Evolutionary conservation across 2,888 invertebrate genomes (phyloP).

Genomic region (Ophioninae sp.): DNA sequence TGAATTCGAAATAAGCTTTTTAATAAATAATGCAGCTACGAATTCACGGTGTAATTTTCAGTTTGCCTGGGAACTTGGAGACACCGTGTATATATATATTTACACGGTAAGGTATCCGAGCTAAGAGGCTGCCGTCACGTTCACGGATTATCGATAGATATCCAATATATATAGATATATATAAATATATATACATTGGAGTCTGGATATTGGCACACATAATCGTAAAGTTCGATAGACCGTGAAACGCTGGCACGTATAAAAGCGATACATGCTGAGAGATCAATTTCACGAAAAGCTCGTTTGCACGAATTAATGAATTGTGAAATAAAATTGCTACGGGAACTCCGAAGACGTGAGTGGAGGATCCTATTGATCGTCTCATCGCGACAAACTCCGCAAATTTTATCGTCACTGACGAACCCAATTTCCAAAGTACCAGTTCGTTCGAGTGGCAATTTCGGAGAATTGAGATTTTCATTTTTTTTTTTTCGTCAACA

Average conservation of each 20-base stretch:
- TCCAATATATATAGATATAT: conserved; percentile 1
- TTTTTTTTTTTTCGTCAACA: neutral
- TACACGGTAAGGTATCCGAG: neutral
- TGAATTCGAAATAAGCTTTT: too few relatives aligned
- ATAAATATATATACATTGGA: neutral
- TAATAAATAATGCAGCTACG: too few relatives aligned
- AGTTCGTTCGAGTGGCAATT: neutral
- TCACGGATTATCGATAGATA: conserved; percentile 34
- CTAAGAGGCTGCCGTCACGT: conserved; percentile 24
- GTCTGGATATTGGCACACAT: conserved; percentile 24
- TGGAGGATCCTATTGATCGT: neutral
- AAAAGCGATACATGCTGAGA: conserved; percentile 15
- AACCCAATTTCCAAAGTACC: neutral
- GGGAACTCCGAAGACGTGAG: conserved; percentile 3
- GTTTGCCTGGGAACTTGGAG: neutral
- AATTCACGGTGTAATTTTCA: conserved; percentile 11
- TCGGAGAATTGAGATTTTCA: neutral
- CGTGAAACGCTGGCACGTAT: neutral
- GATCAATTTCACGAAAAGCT: conserved; percentile 25
- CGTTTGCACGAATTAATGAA: conserved; percentile 15
- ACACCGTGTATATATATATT: neutral
- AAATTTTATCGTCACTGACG: neutral
- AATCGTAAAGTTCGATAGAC: conserved; percentile 34
- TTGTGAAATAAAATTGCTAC: conserved; percentile 22
- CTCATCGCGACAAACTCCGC: neutral